Base-by-base conservation (phyloP, 2,888 invertebrate species). In the Eilema sororculum region DNA sequence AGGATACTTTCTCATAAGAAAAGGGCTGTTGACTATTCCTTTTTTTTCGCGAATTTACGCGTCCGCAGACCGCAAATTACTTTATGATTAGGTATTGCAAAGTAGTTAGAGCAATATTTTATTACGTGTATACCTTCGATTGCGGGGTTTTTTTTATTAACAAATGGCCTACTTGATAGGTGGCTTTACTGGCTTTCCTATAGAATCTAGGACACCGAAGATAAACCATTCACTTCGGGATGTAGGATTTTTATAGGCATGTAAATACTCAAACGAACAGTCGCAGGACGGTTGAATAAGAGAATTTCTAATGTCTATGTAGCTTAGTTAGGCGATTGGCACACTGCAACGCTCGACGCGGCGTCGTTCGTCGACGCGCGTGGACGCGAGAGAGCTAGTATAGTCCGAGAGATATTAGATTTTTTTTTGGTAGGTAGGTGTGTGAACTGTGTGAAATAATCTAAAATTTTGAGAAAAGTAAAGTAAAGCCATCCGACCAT, bases 61-160 rank as follows among this genome's bases (percentile, higher is more conserved):
- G 52, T n/a, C 52, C 52, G 20, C 22, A 68, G 41, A 80, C 80
- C 80, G 67, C 80, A 80, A 80, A 80, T 80, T 77, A 67, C 59
- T 72, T 60, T 28, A 67, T 5, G 25, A 25, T 25, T 62, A n/a
- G n/a, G n/a, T n/a, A 28, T 28, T 62, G 56, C 56, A 74, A 73
- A 71, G 68, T 70, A 56, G 62, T 75, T 71, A 72, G 67, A 70
- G 69, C 63, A 80, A 80, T 75, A 68, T 68, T 78, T 78, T 78
- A 77, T 80, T 78, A 80, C 76, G 76, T 64, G 69, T n/a, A 20
- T 52, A 16, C 20, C 33, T 52, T 60, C 70, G 67, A 68, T 57
- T 65, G 65, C 10, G 28, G 70, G 65, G n/a, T n/a, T n/a, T 74
- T 72, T 73, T 80, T 81, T 77, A 82, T 82, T 82, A 79, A 73